Base-by-base conservation (phyloP, 1,140 invertebrate genomes). In the Nebria ingens region DNA sequence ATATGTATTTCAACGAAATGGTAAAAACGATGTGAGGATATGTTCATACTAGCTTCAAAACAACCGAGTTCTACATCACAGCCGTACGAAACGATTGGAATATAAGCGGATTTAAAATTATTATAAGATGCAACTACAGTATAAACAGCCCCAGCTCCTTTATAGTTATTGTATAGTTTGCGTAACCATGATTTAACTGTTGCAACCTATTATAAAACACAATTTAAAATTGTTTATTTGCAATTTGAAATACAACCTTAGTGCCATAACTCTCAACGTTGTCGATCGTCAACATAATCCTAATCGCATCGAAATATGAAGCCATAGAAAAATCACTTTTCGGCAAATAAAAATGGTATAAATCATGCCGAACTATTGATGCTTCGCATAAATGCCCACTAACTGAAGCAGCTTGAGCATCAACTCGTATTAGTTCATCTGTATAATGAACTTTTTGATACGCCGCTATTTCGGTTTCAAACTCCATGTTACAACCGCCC, bases 401-500 rank as follows among this genome's bases (percentile, higher is more conserved):
- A 6, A 67, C 58, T 52, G 77, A 76, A 1, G 81, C 76, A 19
- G 79, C 73, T 53, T 83, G 80, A 15, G 73, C 76, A 56, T 82
- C 77, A 0, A 88, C 74, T 29, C 63, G 69, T 2, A 85, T 72
- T 25, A 78, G 73, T n/a, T 75, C 67, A 49, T 75, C 62, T 23
- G 65, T 74, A 25, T 76, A 71, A 1, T 56, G 59, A 0, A 83
- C 61, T 23, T 70, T 70, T 59, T 86, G 72, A 63, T 78, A 89
- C 6, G 87, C 85, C 17, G 84, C 78, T 56, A 76, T 77, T 62
- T 78, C 69, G n/a, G 81, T 68, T 40, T 77, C 66, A 60, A 81
- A 82, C 62, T 85, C 81, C 75, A 86, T 77, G 59, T 86, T 88
- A 64, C 87, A 89, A 22, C 84, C 87, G 56, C 87, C 87, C 40